Evolutionary conservation across 2,888 invertebrate genomes (phyloP).

Genomic region (Oligia latruncula): DNA sequence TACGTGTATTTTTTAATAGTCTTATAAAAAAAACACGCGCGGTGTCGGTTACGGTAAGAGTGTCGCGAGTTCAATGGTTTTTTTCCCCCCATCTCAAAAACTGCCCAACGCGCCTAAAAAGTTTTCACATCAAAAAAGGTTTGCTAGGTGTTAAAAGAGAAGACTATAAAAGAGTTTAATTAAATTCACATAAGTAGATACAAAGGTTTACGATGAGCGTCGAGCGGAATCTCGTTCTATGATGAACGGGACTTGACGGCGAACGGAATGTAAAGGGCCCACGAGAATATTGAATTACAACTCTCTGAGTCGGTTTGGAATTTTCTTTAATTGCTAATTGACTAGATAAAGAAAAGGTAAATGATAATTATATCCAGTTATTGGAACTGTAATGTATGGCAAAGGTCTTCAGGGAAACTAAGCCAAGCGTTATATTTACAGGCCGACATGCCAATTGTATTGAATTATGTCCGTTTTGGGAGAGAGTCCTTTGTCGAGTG

Average conservation of each 20-base stretch:
- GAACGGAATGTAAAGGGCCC: slow-evolving; percentile 47
- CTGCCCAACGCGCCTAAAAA: too few species aligned
- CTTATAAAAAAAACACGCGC: too few species aligned
- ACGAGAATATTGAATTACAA: slow-evolving; percentile 51
- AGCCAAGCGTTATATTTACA: neutral
- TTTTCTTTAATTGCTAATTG: slow-evolving; percentile 32
- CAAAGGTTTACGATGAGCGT: slow-evolving; percentile 33
- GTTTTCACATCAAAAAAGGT: too few species aligned
- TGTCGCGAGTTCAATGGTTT: too few species aligned
- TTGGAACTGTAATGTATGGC: neutral
- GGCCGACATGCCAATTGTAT: neutral
- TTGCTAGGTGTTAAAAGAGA: neutral
- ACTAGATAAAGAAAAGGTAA: slow-evolving; percentile 13
- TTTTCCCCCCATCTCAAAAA: too few species aligned
- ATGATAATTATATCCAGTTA: slow-evolving; percentile 14
- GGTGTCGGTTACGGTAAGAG: too few species aligned
- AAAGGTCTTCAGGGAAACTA: neutral
- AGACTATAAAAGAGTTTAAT: slow-evolving; percentile 32
- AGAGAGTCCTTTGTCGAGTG: neutral
- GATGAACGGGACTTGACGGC: slow-evolving; percentile 53
- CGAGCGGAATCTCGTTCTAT: slow-evolving; percentile 3
- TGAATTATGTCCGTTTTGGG: neutral
- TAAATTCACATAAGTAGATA: slow-evolving; percentile 27
- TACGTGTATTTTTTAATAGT: too few species aligned
- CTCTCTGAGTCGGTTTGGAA: slow-evolving; percentile 24